Evolutionary conservation across 2,113 vertebrate genomes (phyloP).

Genomic region (Rattus norvegicus): DNA sequence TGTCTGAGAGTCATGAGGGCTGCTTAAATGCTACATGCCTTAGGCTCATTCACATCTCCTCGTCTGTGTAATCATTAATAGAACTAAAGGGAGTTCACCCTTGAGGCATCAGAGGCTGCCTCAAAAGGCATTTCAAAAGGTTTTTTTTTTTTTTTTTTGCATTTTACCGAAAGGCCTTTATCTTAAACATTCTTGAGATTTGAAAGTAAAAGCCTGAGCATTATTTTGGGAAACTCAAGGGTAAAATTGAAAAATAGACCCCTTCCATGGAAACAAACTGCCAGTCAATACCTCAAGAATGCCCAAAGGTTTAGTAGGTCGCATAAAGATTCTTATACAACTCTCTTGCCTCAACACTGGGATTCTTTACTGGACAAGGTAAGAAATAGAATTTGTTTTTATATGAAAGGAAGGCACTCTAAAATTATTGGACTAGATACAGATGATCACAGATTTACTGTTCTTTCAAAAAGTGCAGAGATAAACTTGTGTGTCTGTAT

Average conservation of each 20-base stretch:
- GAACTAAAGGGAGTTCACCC: background rate
- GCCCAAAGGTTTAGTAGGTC: background rate
- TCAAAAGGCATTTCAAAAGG: slow-evolving; percentile 23
- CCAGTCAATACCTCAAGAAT: background rate
- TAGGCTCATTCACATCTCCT: slow-evolving; percentile 17
- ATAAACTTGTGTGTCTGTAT: background rate
- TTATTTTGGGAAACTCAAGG: background rate
- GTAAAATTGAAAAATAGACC: background rate
- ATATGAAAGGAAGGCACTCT: background rate
- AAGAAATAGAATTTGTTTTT: slow-evolving; percentile 42
- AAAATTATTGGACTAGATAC: background rate
- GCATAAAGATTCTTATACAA: background rate
- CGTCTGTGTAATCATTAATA: slow-evolving; percentile 30
- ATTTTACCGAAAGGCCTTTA: slow-evolving; percentile 40
- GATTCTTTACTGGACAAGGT: background rate
- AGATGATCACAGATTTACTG: background rate
- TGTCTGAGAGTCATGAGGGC: slow-evolving; percentile 30
- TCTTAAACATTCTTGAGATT: background rate
- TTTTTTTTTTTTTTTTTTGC: background rate
- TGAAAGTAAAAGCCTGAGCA: slow-evolving; percentile 51
- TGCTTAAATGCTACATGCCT: slow-evolving; percentile 55
- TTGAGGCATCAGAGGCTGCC: slow-evolving; percentile 12
- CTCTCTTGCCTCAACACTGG: background rate
- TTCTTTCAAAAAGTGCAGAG: background rate
- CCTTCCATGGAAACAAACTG: background rate